Percentiles rank a stretch among this genome's conserved stretches.
phyloP scores from a whole-genome alignment of 92 coral and sea anemone genomes.

The Virgularia gustaviana region DNA sequence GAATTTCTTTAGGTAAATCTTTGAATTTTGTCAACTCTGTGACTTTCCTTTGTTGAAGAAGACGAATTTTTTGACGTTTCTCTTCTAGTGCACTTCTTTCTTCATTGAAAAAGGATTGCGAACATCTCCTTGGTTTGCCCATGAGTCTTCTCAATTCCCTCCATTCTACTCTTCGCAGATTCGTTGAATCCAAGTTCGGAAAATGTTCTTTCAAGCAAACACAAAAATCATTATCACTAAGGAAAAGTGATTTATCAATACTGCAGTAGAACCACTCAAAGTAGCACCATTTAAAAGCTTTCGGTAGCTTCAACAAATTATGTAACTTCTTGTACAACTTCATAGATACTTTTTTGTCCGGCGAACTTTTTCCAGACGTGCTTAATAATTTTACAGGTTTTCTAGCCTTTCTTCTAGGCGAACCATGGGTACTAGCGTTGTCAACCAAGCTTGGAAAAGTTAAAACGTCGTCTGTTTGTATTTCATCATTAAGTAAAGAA shows the following conservation, averaged over 20 bases:
- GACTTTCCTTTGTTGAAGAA: slow-evolving; percentile 93
- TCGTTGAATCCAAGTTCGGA: slow-evolving; percentile 74
- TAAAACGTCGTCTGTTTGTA: slow-evolving; percentile 22
- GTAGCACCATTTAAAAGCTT: slow-evolving; percentile 97
- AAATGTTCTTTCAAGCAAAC: slow-evolving; percentile 86
- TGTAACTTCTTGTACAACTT: slow-evolving; percentile 63
- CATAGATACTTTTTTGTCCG: slow-evolving; percentile 34
- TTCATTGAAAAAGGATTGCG: slow-evolving; percentile 84
- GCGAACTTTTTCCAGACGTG: slow-evolving; percentile 6
- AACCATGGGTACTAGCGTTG: slow-evolving; percentile 6
- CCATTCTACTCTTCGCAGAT: slow-evolving; percentile 84
- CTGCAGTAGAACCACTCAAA: slow-evolving; percentile 98
- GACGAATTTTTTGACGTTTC: slow-evolving; percentile 78
- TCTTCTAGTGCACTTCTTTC: slow-evolving; percentile 92
- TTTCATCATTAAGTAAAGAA: slow-evolving; percentile 9
- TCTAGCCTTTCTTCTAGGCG: slow-evolving; percentile 32
- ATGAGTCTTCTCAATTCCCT: slow-evolving; percentile 91
- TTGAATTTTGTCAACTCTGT: slow-evolving; percentile 82
- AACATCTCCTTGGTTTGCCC: slow-evolving; percentile 97
- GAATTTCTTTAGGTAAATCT: slow-evolving; percentile 92
- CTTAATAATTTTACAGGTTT: slow-evolving; percentile 22
- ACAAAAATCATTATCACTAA: slow-evolving; percentile 89
- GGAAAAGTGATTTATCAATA: slow-evolving; percentile 88
- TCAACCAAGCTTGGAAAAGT: not conserved
- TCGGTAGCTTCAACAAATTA: slow-evolving; percentile 84